Evolutionary conservation across 2,113 vertebrate genomes (phyloP).

Genomic region (Glaucomys volans): DNA sequence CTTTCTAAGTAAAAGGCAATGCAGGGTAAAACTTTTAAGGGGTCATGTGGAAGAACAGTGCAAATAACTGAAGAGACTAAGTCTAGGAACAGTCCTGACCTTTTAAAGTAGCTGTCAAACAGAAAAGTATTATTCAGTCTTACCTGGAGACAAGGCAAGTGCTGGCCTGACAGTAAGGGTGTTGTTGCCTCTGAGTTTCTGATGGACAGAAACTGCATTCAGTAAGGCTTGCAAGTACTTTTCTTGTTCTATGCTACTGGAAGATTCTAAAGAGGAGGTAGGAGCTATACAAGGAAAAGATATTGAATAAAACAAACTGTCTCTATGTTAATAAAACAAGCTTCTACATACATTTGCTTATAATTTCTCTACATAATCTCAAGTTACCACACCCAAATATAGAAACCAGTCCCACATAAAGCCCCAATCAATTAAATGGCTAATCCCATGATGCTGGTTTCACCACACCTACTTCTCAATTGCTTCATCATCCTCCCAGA

Average conservation of each 20-base stretch:
- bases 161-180: slow-evolving; percentile 93
- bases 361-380: slow-evolving; percentile 21
- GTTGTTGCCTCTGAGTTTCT: slow-evolving; percentile 92
- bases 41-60: slow-evolving; percentile 22
- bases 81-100: slow-evolving; percentile 38
- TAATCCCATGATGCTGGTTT: slow-evolving; percentile 54
- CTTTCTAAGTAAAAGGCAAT: slow-evolving; percentile 23
- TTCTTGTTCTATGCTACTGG: slow-evolving; percentile 98
- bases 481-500: slow-evolving; percentile 34
- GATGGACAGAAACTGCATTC: slow-evolving; percentile 94
- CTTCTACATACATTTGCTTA: background rate
- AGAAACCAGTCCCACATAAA: slow-evolving; percentile 54
- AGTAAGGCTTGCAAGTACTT: slow-evolving; percentile 98
- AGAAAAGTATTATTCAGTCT: slow-evolving; percentile 16
- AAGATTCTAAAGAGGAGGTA: slow-evolving; percentile 93
- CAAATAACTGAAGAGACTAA: slow-evolving; percentile 47
- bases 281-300: slow-evolving; percentile 87
- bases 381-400: slow-evolving; percentile 48
- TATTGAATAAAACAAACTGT: slow-evolving; percentile 27
- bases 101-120: slow-evolving; percentile 1
- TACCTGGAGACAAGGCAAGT: slow-evolving; percentile 97
- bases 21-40: slow-evolving; percentile 37
- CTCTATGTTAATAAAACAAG: slow-evolving; percentile 50
- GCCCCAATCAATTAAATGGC: slow-evolving; percentile 6
- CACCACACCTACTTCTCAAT: slow-evolving; percentile 28